Base-by-base conservation (phyloP, 2,113 vertebrate species). In the Thalassoma bifasciatum region DNA sequence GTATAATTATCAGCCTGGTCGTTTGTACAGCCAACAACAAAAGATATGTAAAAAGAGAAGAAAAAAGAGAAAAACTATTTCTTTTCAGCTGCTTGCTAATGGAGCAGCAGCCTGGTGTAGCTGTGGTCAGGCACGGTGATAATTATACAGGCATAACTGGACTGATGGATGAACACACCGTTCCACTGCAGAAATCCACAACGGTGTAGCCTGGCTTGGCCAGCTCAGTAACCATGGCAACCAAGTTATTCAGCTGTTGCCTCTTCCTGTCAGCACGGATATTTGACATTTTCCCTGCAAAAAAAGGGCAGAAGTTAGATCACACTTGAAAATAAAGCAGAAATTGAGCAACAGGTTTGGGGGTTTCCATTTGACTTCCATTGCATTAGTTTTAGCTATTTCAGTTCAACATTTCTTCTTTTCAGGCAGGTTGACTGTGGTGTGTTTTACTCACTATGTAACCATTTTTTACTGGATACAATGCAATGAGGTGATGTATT, bases 161-260 rank as follows among this genome's bases (percentile, higher is more conserved):
- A 68, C 38, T 61, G 53, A 72, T 46, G 56, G 38, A 66, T 72
- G 49, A 63, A 11, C 76, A 71, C 95, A 99, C 97, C 93, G 97
- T 98, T 46, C 98, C 98, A 14, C 98, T 98, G 94, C 98, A 99
- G 90, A 99, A 99, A 89, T 99, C 98, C 92, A 98, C 97, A 64
- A 99, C 89, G 11, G 94, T 93, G 88, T 95, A 74, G 57, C 96
- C 95, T 3, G 96, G 95, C n/a, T 89, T 95, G 22, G 95, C 95
- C 16, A 95, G 88, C 68, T 93, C 92, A 4, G 78, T 95, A 71
- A 97, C 97, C 36, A 93, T 93, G 66, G 95, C 95, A 52, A 96
- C 93, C 86, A 99, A 91, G 90, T 99, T 99, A 91, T 99, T 97
- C 87, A 99, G 89, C 44, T 99, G 98, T 47, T 99, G 98, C 84